These are phyloP conservation scores for Craniophora ligustri DNA, from an alignment of 2,888 invertebrate species.

Conservation along the genomic window DNA sequence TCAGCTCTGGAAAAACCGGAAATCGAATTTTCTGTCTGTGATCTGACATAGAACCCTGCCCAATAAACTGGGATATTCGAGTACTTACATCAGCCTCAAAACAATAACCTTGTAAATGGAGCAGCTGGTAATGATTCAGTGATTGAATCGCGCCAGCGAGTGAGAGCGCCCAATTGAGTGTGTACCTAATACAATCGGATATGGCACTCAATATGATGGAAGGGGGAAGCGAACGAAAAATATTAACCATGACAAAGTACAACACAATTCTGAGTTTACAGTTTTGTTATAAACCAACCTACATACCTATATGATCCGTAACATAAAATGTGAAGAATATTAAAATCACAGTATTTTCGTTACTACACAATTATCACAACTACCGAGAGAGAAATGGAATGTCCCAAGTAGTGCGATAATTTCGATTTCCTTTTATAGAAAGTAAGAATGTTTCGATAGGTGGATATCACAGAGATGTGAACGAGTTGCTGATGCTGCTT, in stretches of 20 bases:
- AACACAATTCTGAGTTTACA: conserved; percentile 41
- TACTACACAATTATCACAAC: conserved; percentile 79
- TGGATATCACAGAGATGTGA: conserved; percentile 70
- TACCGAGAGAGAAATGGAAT: conserved; percentile 85
- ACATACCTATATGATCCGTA: conserved; percentile 28
- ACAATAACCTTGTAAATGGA: conserved; percentile 76
- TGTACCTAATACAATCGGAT: conserved; percentile 72
- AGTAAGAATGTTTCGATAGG: conserved; percentile 83
- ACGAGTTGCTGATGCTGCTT: conserved; percentile 64
- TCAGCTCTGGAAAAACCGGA: conserved; percentile 61
- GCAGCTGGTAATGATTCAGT: conserved; percentile 68
- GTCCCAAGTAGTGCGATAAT: conserved; percentile 83
- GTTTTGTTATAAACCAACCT: conserved; percentile 29
- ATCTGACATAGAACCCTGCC: conserved; percentile 59
- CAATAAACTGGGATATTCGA: conserved; percentile 65
- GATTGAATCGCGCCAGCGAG: conserved; percentile 64
- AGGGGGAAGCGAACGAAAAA: conserved; percentile 59
- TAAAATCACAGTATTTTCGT: conserved; percentile 63
- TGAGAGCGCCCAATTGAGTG: conserved; percentile 71
- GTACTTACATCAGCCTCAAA: conserved; percentile 66
- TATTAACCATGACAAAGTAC: conserved; percentile 40
- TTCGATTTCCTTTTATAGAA: conserved; percentile 88
- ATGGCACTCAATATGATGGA: conserved; percentile 67
- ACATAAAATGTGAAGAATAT: conserved; percentile 64
- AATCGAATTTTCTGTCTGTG: conserved; percentile 69